Evolutionary conservation across 2,797 vertebrate genomes (phyloP).

Genomic region (Dallia pectoralis): DNA sequence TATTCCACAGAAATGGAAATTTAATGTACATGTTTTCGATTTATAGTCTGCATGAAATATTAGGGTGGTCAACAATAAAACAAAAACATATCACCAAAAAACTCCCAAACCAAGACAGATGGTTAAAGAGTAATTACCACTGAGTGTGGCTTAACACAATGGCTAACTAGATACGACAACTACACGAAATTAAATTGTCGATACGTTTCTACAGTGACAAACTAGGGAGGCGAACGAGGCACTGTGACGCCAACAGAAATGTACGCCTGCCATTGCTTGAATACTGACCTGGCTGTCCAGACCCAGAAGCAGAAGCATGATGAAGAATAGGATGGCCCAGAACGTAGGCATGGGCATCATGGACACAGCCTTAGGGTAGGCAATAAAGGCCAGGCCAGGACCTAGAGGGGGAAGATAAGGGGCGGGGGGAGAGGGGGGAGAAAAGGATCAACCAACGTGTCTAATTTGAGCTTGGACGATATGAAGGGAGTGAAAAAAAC

Average conservation of each 20-base stretch:
- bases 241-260: neutral
- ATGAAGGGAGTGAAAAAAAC: slow-evolving; percentile 21
- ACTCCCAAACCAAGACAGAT: too few species aligned
- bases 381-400: slow-evolving; percentile 98
- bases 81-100: too few species aligned
- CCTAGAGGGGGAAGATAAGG: slow-evolving; percentile 77
- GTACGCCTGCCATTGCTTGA: slow-evolving; percentile 15
- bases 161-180: neutral
- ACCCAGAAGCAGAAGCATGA: slow-evolving; percentile 99
- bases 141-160: neutral
- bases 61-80: too few species aligned
- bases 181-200: neutral
- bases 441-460: slow-evolving; percentile 60
- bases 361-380: slow-evolving; percentile 97
- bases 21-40: too few species aligned
- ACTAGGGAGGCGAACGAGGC: neutral
- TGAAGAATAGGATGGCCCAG: slow-evolving; percentile 98
- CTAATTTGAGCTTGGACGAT: slow-evolving; percentile 51
- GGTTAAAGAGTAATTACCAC: neutral
- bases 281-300: slow-evolving; percentile 95
- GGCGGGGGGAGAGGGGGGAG: slow-evolving; percentile 58
- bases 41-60: too few species aligned
- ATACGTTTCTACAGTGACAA: neutral
- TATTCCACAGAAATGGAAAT: too few species aligned
- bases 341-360: slow-evolving; percentile 98